Conservation (phyloP, 2,888 invertebrate species). For the Nemurella pictetii region DNA sequence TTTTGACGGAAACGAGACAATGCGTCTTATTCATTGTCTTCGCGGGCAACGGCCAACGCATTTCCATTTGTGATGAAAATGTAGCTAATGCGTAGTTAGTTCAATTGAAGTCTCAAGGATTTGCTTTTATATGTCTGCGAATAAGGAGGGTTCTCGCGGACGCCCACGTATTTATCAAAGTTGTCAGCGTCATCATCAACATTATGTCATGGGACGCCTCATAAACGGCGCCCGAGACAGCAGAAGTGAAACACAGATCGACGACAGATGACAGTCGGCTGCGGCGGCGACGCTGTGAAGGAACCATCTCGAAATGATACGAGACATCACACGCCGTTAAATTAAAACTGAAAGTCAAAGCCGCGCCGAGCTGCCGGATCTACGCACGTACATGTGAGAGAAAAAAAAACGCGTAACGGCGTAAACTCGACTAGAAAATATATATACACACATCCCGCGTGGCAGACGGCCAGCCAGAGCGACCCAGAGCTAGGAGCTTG, state of each 20-base stretch:
- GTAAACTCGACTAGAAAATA: neutral
- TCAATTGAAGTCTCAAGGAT: neutral
- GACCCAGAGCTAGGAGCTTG: too few relatives aligned
- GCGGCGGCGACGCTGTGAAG: neutral
- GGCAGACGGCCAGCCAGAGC: neutral
- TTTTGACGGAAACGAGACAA: neutral
- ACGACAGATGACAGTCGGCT: neutral
- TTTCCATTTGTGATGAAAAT: neutral
- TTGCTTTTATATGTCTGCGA: neutral
- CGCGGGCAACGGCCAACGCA: neutral
- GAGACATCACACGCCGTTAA: neutral
- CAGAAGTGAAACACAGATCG: neutral
- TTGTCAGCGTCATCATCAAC: neutral
- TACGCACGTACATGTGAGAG: neutral
- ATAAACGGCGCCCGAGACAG: neutral
- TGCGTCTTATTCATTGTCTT: neutral
- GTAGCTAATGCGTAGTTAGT: neutral
- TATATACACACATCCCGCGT: neutral
- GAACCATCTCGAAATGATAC: neutral
- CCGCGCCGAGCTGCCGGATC: neutral
- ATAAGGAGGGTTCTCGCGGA: neutral
- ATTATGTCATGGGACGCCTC: neutral
- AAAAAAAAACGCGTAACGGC: neutral
- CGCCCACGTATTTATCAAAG: neutral
- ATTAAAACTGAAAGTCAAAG: too few relatives aligned